These are phyloP conservation scores for Boleophthalmus pectinirostris DNA, from an alignment of 2,113 vertebrate genomes.

Conservation along the genomic window DNA sequence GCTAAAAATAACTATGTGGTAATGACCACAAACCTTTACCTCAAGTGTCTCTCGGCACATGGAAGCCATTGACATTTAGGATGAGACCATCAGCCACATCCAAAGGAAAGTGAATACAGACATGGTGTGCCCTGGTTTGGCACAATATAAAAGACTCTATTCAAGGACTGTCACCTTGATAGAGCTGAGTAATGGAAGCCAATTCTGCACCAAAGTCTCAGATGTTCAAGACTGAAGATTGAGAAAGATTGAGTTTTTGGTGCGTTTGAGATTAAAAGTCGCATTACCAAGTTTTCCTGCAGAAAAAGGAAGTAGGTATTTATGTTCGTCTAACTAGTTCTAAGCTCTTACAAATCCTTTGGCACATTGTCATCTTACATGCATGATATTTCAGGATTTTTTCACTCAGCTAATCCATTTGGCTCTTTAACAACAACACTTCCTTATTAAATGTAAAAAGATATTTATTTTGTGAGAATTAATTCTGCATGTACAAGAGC, in stretches of 20 bases:
- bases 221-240: background rate
- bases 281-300: background rate
- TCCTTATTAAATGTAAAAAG: too few relatives aligned
- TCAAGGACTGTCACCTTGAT: constrained; percentile 26
- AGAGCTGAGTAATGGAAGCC: constrained; percentile 14
- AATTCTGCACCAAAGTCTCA: background rate
- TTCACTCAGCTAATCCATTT: too few relatives aligned
- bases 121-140: constrained; percentile 19
- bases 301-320: background rate
- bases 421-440: too few relatives aligned
- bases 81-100: constrained; percentile 34
- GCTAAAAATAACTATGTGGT: constrained; percentile 1
- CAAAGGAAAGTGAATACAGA: constrained; percentile 10
- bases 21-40: background rate
- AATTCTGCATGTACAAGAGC: too few relatives aligned
- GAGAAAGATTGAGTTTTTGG: background rate
- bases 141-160: constrained; percentile 27
- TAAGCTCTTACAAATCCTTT: too few relatives aligned
- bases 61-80: constrained; percentile 12
- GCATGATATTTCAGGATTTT: too few relatives aligned
- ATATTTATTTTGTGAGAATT: too few relatives aligned
- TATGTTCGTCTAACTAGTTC: background rate
- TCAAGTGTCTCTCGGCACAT: constrained; percentile 12
- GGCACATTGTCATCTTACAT: too few relatives aligned
- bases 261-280: background rate